A percentile compares a stretch with the other conserved stretches of the same genome.
These are phyloP conservation scores for Syrmaticus mikado DNA, from an alignment of 2,113 vertebrate species.

Conservation along the genomic window DNA sequence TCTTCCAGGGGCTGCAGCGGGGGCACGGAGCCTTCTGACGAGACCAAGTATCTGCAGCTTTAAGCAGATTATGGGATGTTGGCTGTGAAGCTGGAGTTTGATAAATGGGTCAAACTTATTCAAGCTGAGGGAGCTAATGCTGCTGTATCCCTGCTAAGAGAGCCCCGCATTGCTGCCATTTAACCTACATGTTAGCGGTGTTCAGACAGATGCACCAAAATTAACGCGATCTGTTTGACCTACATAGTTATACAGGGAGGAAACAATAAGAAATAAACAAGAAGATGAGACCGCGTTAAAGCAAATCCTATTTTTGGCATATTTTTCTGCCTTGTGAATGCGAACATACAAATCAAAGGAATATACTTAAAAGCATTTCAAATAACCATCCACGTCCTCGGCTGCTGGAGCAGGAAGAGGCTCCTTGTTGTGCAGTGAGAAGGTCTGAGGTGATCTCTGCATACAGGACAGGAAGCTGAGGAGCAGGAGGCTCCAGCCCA, in stretches of 20 bases:
- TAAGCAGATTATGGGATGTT: neutral
- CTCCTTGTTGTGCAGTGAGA: neutral
- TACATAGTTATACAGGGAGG: neutral
- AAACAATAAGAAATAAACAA: neutral
- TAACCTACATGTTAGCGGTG: neutral
- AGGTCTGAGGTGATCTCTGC: neutral
- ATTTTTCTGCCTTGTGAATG: neutral
- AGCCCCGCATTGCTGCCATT: neutral
- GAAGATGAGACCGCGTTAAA: neutral
- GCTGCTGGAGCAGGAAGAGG: neutral
- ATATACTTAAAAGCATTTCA: conserved; percentile 15
- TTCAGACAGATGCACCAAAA: neutral
- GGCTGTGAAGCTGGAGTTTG: neutral
- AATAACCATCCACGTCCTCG: neutral
- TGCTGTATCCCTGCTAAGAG: neutral
- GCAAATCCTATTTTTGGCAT: conserved; percentile 3
- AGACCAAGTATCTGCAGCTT: neutral
- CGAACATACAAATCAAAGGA: conserved; percentile 55
- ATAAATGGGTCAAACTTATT: neutral
- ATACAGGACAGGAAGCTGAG: neutral
- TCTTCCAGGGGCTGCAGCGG: neutral
- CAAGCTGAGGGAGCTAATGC: neutral
- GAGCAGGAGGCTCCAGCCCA: neutral
- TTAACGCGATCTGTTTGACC: neutral
- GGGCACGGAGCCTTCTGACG: neutral